These are phyloP conservation scores for Hoplodrina blanda DNA, from an alignment of 2,888 invertebrate species.

Conservation along the genomic window DNA sequence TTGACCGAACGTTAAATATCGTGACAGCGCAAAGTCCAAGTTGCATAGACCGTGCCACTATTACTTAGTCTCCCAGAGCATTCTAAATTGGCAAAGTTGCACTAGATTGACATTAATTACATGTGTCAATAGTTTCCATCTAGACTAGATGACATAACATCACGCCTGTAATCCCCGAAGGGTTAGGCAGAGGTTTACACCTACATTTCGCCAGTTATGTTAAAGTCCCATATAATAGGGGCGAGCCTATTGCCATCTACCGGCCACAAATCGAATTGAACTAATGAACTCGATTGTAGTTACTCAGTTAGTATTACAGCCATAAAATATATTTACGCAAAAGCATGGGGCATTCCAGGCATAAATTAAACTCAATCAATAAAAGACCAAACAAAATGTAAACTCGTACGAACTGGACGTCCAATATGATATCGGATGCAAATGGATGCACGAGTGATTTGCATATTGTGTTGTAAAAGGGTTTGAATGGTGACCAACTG, in stretches of 20 bases:
- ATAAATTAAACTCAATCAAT: constrained; percentile 10
- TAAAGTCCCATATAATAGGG: too few relatives aligned
- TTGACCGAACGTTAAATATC: constrained; percentile 9
- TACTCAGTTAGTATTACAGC: background rate
- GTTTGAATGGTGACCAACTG: constrained; percentile 69
- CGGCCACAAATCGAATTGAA: too few relatives aligned
- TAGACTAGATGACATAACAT: too few relatives aligned
- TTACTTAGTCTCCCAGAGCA: background rate
- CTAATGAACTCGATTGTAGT: background rate
- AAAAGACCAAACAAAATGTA: constrained; percentile 38
- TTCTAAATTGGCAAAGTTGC: background rate
- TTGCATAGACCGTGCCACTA: background rate
- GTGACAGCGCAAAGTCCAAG: constrained; percentile 12
- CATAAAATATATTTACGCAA: background rate
- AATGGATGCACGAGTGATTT: constrained; percentile 74
- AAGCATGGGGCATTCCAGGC: background rate
- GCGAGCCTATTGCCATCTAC: too few relatives aligned
- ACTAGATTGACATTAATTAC: background rate
- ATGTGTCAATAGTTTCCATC: background rate
- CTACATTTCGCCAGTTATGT: too few relatives aligned
- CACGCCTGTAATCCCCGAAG: too few relatives aligned
- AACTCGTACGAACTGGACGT: constrained; percentile 39
- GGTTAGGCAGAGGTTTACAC: too few relatives aligned
- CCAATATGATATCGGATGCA: constrained; percentile 67
- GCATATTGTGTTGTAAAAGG: constrained; percentile 68